Base-by-base conservation (phyloP, 37 sponge, comb jelly and placozoan genomes). In the Oscarella lobularis region DNA sequence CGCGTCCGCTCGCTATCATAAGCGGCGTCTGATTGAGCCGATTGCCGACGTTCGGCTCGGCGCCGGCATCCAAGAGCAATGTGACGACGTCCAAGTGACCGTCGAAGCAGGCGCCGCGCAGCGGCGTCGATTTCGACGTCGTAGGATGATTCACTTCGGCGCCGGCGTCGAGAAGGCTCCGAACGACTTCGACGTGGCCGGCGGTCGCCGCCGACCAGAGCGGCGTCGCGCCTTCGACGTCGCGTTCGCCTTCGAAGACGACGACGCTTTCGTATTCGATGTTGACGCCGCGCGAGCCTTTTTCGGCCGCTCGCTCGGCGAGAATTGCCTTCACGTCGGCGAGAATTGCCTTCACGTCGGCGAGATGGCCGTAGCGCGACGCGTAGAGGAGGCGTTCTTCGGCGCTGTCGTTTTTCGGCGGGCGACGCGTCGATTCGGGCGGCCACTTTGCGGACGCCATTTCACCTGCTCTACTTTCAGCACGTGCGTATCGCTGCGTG, bases 121-220 rank as follows among this genome's bases (percentile, higher is more conserved):
- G 60, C 9, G 60, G 60, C 60, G 60, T 48, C 60, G 60, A 48
- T 48, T 48, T 48, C 60, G 60, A 48, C 20, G 9, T 48, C 20
- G 60, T 48, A 27, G 60, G 20, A 48, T 48, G 60, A 48, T 48
- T 48, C 14, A 48, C 60, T 9, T 48, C 60, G 60, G 20, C 60
- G 60, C 60, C 14, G 9, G 60, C 60, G 60, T 20, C 14, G 9
- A 48, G 60, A 48, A 48, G 60, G 14, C 14, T 27, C 14, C 60
- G 60, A 20, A 48, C 60, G 60, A 48, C 20, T 20, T 48, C 60
- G 60, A 48, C 20, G 60, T 48, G 60, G 20, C 60, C 60, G 60
- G 60, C 60, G 60, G 60, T 48, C 14, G 60, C 60, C 20, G 60
- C 60, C 60, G 60, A 48, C 60, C 60, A 48, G 60, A 48, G 60